Conservation (phyloP, 2,888 invertebrate species). For the Gnatocerus cornutus region DNA sequence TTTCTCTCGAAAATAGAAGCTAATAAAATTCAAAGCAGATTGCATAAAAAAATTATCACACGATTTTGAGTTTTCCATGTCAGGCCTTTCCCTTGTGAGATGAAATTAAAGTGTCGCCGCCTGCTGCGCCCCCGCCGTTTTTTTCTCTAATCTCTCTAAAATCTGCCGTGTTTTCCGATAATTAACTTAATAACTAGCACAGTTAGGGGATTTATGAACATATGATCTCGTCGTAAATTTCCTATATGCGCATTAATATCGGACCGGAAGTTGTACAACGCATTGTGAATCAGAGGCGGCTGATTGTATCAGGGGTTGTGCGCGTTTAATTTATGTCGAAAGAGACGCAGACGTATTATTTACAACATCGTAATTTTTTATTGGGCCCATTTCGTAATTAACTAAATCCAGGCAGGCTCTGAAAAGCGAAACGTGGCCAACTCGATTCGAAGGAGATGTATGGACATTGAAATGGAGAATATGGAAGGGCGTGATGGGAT, state of each 20-base stretch:
- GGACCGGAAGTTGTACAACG: conserved; percentile 50
- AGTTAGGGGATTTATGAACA: conserved; percentile 42
- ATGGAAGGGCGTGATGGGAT: conserved; percentile 67
- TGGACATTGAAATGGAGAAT: conserved; percentile 69
- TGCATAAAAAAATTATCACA: too few relatives aligned
- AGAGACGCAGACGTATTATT: conserved; percentile 56
- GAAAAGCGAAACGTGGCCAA: too few relatives aligned
- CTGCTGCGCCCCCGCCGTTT: neutral
- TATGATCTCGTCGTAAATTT: conserved; percentile 43
- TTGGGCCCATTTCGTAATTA: conserved; percentile 55
- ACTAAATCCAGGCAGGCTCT: neutral
- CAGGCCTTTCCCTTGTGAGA: too few relatives aligned
- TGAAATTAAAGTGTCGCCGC: too few relatives aligned
- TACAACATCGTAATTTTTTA: conserved; percentile 58
- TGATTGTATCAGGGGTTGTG: conserved; percentile 57
- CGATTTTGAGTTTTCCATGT: too few relatives aligned
- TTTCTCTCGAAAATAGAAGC: too few relatives aligned
- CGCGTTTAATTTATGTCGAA: conserved; percentile 56
- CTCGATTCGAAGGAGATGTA: conserved; percentile 65
- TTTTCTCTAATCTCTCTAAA: neutral
- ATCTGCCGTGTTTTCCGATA: conserved; percentile 40
- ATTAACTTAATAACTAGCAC: conserved; percentile 47
- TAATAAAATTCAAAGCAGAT: too few relatives aligned
- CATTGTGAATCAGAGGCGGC: conserved; percentile 56
- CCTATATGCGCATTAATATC: conserved; percentile 49